Conservation (phyloP, 2,888 invertebrate species). For the Clepsis dumicolana region DNA sequence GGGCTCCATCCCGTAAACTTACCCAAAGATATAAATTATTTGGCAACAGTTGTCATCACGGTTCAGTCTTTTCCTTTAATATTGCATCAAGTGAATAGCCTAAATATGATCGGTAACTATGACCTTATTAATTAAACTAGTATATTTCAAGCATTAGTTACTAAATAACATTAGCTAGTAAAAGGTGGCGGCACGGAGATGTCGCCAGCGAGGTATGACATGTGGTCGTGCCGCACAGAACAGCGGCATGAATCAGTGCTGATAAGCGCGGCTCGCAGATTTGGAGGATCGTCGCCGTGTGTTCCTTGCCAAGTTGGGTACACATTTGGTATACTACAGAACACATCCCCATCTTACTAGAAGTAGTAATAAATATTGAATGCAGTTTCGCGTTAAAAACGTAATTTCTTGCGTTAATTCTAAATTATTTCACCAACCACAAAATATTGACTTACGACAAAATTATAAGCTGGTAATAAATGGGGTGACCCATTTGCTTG, state of each 20-base stretch:
- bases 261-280: conserved; percentile 80
- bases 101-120: conserved; percentile 69
- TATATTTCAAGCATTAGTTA: conserved; percentile 63
- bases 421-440: conserved; percentile 21
- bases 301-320: conserved; percentile 77
- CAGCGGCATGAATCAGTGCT: conserved; percentile 76
- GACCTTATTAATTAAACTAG: conserved; percentile 78
- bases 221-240: conserved; percentile 50
- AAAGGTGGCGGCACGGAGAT: conserved; percentile 57
- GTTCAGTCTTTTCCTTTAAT: conserved; percentile 75
- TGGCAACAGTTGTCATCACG: conserved; percentile 79
- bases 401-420: neutral
- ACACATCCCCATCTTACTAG: neutral
- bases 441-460: conserved; percentile 37
- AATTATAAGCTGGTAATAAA: conserved; percentile 43
- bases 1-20: conserved; percentile 74
- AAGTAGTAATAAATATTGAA: neutral
- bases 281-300: conserved; percentile 72
- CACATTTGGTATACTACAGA: conserved; percentile 58
- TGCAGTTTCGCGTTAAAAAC: neutral
- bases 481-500: conserved; percentile 43
- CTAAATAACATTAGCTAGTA: conserved; percentile 60
- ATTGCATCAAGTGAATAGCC: conserved; percentile 75
- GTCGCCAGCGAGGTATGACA: conserved; percentile 54
- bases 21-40: conserved; percentile 82